Percentiles rank a stretch among this genome's conserved stretches.
phyloP scores from a whole-genome alignment of 1,140 invertebrate genomes.

The Sycophaga agraensis region DNA sequence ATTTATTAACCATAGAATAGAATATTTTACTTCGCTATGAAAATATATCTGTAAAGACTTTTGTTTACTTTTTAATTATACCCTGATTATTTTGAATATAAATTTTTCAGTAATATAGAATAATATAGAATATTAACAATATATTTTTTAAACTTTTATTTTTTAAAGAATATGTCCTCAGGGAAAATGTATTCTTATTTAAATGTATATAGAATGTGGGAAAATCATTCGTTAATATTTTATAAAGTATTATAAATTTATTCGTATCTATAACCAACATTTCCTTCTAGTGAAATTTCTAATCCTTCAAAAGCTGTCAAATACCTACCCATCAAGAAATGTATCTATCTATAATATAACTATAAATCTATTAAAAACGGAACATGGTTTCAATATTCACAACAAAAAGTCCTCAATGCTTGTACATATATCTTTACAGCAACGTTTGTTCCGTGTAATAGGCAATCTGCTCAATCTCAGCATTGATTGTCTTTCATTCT shows the following conservation, averaged over 20 bases:
- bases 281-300: too few species aligned
- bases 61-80: not conserved
- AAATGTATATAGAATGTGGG: not conserved
- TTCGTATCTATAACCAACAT: not conserved
- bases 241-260: not conserved
- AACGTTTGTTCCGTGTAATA: too few species aligned
- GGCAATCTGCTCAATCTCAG: too few species aligned
- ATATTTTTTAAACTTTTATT: not conserved
- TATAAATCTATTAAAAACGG: too few species aligned
- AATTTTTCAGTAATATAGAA: not conserved
- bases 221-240: not conserved
- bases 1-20: not conserved
- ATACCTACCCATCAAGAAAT: too few species aligned
- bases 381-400: too few species aligned
- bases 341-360: too few species aligned
- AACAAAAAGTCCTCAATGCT: too few species aligned
- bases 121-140: not conserved
- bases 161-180: not conserved
- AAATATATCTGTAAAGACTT: not conserved
- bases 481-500: too few species aligned
- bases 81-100: not conserved
- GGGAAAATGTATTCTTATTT: not conserved
- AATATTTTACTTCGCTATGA: too few species aligned
- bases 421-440: too few species aligned
- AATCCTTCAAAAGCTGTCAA: too few species aligned